Conservation (phyloP, 2,888 invertebrate species). For the Phoronis australis region DNA sequence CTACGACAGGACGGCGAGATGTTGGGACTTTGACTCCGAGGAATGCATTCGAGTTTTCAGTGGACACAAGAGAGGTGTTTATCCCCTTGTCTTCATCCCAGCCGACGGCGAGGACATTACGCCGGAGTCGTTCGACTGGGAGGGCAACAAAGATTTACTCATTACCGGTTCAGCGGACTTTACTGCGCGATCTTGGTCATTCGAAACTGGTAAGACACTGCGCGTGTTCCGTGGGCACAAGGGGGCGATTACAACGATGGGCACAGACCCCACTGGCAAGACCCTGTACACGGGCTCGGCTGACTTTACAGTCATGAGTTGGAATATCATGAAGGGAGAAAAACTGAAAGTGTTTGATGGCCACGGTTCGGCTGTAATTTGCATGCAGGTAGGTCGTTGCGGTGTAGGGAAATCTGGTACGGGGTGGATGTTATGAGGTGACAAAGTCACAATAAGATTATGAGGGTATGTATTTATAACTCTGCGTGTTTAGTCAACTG, state of each 20-base stretch:
- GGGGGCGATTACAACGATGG: conserved; percentile 55
- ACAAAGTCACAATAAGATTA: no score
- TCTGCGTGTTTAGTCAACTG: no score
- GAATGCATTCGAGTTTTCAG: conserved; percentile 51
- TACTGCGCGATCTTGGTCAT: conserved; percentile 51
- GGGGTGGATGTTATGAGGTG: no score
- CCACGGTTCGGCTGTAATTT: conserved; percentile 53
- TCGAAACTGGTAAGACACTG: conserved; percentile 49
- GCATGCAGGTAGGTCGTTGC: conserved; percentile 52
- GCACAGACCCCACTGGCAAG: conserved; percentile 49
- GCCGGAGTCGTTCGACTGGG: conserved; percentile 27
- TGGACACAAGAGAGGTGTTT: conserved; percentile 56
- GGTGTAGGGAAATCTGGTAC: no score
- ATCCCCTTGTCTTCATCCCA: conserved; percentile 56
- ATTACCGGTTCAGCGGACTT: conserved; percentile 52
- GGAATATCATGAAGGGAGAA: conserved; percentile 53
- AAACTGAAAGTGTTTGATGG: conserved; percentile 51
- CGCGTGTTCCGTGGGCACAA: conserved; percentile 53
- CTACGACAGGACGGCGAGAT: conserved; percentile 49
- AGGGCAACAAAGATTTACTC: conserved; percentile 44
- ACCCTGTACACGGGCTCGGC: conserved; percentile 55
- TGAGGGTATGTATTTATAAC: no score
- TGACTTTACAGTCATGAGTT: conserved; percentile 53
- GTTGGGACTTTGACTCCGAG: conserved; percentile 56
- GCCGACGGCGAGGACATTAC: conserved; percentile 43